A percentile compares a stretch with the other conserved stretches of the same genome.
These are phyloP conservation scores for Apocheima hispidaria DNA, from an alignment of 2,888 invertebrate species.

Conservation along the genomic window DNA sequence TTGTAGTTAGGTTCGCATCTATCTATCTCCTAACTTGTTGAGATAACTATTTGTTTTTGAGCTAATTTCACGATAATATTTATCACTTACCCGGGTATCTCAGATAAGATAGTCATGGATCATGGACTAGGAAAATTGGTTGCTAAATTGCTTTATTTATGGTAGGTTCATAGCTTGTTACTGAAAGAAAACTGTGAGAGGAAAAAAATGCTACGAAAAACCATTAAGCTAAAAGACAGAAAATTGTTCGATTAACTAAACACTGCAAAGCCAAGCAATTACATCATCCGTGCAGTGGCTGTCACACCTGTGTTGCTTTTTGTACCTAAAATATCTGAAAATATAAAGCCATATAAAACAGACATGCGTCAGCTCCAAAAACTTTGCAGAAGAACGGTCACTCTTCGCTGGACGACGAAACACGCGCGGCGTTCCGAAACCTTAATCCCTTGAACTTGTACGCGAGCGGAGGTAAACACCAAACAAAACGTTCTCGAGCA, in stretches of 20 bases:
- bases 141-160: slow-evolving; percentile 7
- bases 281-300: slow-evolving; percentile 40
- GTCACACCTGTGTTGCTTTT: slow-evolving; percentile 43
- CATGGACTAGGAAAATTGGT: no score
- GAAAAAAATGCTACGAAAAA: no score
- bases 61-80: slow-evolving; percentile 48
- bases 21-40: neutral
- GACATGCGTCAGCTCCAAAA: slow-evolving; percentile 41
- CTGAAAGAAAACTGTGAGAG: no score
- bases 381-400: slow-evolving; percentile 48
- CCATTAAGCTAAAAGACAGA: no score
- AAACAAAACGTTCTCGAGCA: slow-evolving; percentile 43
- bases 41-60: slow-evolving; percentile 21
- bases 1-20: no score
- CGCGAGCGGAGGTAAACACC: slow-evolving; percentile 47
- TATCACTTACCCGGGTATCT: neutral
- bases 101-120: slow-evolving; percentile 57
- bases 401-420: slow-evolving; percentile 46
- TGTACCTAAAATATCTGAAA: slow-evolving; percentile 35
- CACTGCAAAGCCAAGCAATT: slow-evolving; percentile 34
- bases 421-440: slow-evolving; percentile 53
- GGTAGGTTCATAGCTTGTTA: no score
- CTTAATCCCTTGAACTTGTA: slow-evolving; percentile 82
- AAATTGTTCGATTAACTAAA: neutral
- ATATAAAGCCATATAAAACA: slow-evolving; percentile 41